phyloP scores from a whole-genome alignment of 2,797 vertebrate genomes.

The Peromyscus nudipes region DNA sequence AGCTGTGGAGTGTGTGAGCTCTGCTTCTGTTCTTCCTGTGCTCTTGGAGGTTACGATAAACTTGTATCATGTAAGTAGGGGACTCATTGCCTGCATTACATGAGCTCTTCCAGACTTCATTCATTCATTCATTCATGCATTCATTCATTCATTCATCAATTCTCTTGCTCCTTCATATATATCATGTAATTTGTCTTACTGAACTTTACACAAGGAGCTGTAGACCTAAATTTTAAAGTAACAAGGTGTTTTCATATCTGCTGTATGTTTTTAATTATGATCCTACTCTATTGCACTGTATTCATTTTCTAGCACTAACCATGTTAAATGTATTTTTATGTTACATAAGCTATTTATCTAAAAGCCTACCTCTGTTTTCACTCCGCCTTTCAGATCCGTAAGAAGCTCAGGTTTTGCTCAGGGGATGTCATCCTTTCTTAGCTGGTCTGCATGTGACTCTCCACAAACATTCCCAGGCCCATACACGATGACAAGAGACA shows the following conservation, averaged over 20 bases:
- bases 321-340: neutral
- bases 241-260: neutral
- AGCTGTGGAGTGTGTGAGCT: neutral
- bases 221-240: constrained; percentile 21
- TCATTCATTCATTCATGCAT: too few species aligned
- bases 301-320: neutral
- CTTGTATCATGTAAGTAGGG: neutral
- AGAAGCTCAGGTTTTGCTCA: neutral
- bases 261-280: neutral
- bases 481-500: neutral
- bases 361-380: constrained; percentile 8
- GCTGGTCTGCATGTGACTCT: too few species aligned
- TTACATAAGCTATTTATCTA: neutral
- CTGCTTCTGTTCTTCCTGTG: neutral
- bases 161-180: neutral
- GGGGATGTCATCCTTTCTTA: neutral
- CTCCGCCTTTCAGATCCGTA: neutral
- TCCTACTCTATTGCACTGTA: neutral
- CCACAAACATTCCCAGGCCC: neutral
- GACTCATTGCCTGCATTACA: neutral
- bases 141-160: neutral
- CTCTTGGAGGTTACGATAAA: neutral
- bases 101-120: neutral
- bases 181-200: neutral
- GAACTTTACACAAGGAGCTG: neutral